Evolutionary conservation across 92 coral and sea anemone genomes (phyloP).

Genomic region (Zoanthus solanderi): DNA sequence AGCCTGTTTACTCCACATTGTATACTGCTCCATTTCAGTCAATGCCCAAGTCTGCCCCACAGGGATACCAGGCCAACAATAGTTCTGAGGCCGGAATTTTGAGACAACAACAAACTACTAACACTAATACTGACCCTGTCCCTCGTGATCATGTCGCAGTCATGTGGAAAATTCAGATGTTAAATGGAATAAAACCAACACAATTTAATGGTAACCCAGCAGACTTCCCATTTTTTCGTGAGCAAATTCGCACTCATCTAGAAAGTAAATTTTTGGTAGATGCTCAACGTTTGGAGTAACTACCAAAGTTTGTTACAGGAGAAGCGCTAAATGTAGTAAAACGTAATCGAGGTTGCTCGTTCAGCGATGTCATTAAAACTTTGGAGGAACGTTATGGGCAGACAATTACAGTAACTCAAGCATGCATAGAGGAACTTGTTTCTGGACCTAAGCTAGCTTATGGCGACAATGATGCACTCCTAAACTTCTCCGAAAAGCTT

Average conservation of each 20-base stretch:
- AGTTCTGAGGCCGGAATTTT: neutral
- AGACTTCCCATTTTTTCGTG: slow-evolving; percentile 65
- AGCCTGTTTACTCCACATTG: slow-evolving; percentile 4
- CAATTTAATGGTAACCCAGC: slow-evolving; percentile 63
- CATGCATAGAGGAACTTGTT: slow-evolving; percentile 61
- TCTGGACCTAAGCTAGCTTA: slow-evolving; percentile 64
- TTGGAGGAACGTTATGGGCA: slow-evolving; percentile 71
- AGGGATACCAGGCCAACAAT: neutral
- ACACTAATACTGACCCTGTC: neutral
- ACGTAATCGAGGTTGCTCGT: slow-evolving; percentile 71
- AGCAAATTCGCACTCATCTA: slow-evolving; percentile 56
- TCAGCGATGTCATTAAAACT: slow-evolving; percentile 51
- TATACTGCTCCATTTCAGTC: slow-evolving; percentile 3
- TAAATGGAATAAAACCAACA: slow-evolving; percentile 57
- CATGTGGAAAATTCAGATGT: slow-evolving; percentile 61
- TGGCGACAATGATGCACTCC: slow-evolving; percentile 60
- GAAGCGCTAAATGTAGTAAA: slow-evolving; percentile 67
- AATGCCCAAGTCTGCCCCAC: neutral
- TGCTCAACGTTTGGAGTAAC: slow-evolving; percentile 67
- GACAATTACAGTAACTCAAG: slow-evolving; percentile 62
- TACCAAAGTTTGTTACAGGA: slow-evolving; percentile 64
- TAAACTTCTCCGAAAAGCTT: slow-evolving; percentile 61
- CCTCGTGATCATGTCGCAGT: slow-evolving; percentile 45
- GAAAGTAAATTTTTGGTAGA: slow-evolving; percentile 66
- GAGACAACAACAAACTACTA: neutral